Evolutionary conservation across 2,888 invertebrate genomes (phyloP), one percentile per base, ranked within the genome.

Genomic region (Mesorhabditis belari): DNA sequence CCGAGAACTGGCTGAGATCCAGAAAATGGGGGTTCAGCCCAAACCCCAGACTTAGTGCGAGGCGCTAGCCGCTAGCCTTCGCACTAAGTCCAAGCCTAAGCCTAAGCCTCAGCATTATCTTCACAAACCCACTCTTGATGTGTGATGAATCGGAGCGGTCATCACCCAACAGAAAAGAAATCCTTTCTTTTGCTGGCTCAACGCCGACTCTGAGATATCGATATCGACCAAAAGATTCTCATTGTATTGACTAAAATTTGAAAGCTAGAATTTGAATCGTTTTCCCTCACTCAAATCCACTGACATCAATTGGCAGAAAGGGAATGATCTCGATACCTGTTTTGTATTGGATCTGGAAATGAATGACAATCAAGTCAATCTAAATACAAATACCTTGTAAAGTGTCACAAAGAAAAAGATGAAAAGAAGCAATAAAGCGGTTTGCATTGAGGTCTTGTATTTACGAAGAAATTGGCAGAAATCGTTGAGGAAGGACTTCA

Each of bases 281-380:
- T n/a, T n/a, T n/a, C n/a, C n/a, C n/a, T n/a, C n/a, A 71, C 71
- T 71, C 67, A 52, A 71, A 71, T 35, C 71, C 71, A 35, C 62
- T 62, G n/a, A 69, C 66, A 55, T 71, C 71, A 4, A 69, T 69
- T 5, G 71, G 71, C 26, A 71, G 60, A 50, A 67, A 57, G 17
- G 71, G 63, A n/a, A 71, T 57, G 3, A 71, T 49, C 49, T 71
- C 71, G 54, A 71, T 71, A 26, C 71, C 71, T 5, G 67, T 69
- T 55, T 69, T 65, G 57, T 71, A 71, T 56, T 71, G 69, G 12
- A 71, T 64, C 55, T 71, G 53, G 58, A 35, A 35, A 17, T 9
- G 12, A 35, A 17, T 35, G 12, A 17, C n/a, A 9, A n/a, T 35
- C 12, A 35, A n/a, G 44, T 35, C 44, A 35, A 9, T 35, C 44